These are phyloP conservation scores for Dasysyrphus tricinctus DNA, from an alignment of 2,888 invertebrate genomes.

Conservation along the genomic window DNA sequence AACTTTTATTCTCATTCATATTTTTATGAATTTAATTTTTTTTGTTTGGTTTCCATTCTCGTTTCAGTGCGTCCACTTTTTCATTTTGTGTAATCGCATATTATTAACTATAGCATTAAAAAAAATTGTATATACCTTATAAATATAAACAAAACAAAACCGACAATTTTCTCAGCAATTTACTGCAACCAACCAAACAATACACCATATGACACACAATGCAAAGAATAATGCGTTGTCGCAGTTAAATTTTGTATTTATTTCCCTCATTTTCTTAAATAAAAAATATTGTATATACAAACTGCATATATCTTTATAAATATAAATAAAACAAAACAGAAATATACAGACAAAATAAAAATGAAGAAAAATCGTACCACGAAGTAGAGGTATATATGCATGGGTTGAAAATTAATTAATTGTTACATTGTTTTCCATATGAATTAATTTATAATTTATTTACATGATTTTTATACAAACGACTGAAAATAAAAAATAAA, in stretches of 20 bases:
- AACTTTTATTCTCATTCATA: constrained; percentile 19
- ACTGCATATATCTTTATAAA: background rate
- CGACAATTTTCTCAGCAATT: constrained; percentile 42
- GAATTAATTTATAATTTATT: constrained; percentile 68
- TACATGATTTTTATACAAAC: constrained; percentile 66
- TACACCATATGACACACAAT: constrained; percentile 5
- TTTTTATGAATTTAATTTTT: constrained; percentile 25
- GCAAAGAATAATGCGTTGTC: constrained; percentile 19
- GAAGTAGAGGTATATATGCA: constrained; percentile 16
- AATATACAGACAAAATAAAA: background rate
- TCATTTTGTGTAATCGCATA: constrained; percentile 28
- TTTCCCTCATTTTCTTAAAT: constrained; percentile 11
- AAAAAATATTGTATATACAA: background rate
- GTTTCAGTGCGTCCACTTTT: constrained; percentile 15
- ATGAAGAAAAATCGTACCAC: constrained; percentile 26
- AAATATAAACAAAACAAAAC: constrained; percentile 13
- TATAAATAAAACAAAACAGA: background rate
- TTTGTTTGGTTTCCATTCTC: constrained; percentile 14
- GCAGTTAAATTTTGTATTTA: constrained; percentile 22
- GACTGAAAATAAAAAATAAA: constrained; percentile 10
- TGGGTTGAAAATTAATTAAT: constrained; percentile 69
- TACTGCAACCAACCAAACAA: constrained; percentile 14
- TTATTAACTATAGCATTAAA: constrained; percentile 25
- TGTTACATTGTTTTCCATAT: constrained; percentile 67
- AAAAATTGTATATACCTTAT: background rate